phyloP scores from a whole-genome alignment of 2,113 vertebrate genomes.

The Chaetorhynchus papuensis region DNA sequence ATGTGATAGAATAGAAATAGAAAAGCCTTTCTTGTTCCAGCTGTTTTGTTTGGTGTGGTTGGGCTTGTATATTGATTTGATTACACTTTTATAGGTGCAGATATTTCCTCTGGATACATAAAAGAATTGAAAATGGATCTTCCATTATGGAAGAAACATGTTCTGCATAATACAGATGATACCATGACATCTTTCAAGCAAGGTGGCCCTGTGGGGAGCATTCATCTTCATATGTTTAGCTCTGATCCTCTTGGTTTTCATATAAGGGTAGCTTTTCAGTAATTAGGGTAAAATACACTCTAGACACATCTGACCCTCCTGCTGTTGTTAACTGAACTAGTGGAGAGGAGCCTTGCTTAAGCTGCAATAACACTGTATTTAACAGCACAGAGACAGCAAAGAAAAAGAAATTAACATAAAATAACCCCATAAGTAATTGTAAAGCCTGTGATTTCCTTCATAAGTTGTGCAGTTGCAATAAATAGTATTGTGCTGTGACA shows the following conservation, averaged over 20 bases:
- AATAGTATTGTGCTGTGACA: neutral
- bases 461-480: neutral
- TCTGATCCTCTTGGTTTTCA: neutral
- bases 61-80: neutral
- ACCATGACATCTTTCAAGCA: neutral
- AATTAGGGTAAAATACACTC: constrained; percentile 6
- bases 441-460: neutral
- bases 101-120: neutral
- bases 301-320: neutral
- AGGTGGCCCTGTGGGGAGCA: neutral
- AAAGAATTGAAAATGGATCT: neutral
- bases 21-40: neutral
- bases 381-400: neutral
- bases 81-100: neutral
- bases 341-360: neutral
- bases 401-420: neutral
- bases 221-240: neutral
- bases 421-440: neutral
- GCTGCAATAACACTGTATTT: neutral
- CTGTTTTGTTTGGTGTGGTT: neutral
- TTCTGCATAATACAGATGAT: neutral
- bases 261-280: neutral
- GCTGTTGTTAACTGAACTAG: neutral
- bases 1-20: constrained; percentile 21
- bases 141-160: neutral